These are phyloP conservation scores for Lasioglossum albipes DNA, from an alignment of 1,140 invertebrate species.

Conservation along the genomic window DNA sequence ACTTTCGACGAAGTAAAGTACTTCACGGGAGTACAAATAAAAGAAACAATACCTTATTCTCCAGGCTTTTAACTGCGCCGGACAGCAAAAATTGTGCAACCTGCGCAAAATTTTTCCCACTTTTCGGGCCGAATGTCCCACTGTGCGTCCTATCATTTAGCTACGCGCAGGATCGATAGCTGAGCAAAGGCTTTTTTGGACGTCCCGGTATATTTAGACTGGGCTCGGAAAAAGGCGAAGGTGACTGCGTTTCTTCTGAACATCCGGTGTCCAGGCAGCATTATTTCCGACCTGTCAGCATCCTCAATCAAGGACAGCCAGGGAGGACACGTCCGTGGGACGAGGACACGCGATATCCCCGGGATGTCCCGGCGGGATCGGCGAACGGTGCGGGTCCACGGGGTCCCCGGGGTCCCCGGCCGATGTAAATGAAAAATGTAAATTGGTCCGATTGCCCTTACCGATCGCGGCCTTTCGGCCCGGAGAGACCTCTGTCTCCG, in stretches of 20 bases:
- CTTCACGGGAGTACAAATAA: too few species aligned
- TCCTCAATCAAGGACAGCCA: constrained; percentile 40
- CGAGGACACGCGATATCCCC: background rate
- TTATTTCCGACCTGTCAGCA: constrained; percentile 39
- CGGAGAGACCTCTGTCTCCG: constrained; percentile 32
- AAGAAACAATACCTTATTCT: too few species aligned
- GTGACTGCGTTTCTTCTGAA: constrained; percentile 12
- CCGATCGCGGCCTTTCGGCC: constrained; percentile 55
- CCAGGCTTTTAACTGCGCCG: too few species aligned
- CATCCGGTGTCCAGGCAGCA: constrained; percentile 15
- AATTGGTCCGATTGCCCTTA: constrained; percentile 66
- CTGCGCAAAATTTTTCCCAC: too few species aligned
- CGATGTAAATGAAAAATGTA: constrained; percentile 72
- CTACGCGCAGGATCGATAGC: too few species aligned
- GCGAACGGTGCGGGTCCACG: constrained; percentile 4
- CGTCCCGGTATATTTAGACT: background rate
- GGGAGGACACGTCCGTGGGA: background rate
- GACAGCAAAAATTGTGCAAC: too few species aligned
- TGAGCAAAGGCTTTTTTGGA: too few species aligned
- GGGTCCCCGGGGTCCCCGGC: constrained; percentile 3
- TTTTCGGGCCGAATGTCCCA: too few species aligned
- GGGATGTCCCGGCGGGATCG: background rate
- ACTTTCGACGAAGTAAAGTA: too few species aligned
- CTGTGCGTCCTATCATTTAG: too few species aligned
- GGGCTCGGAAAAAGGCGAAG: background rate